phyloP scores from a whole-genome alignment of 2,888 invertebrate genomes.

The Cloeon dipterum region DNA sequence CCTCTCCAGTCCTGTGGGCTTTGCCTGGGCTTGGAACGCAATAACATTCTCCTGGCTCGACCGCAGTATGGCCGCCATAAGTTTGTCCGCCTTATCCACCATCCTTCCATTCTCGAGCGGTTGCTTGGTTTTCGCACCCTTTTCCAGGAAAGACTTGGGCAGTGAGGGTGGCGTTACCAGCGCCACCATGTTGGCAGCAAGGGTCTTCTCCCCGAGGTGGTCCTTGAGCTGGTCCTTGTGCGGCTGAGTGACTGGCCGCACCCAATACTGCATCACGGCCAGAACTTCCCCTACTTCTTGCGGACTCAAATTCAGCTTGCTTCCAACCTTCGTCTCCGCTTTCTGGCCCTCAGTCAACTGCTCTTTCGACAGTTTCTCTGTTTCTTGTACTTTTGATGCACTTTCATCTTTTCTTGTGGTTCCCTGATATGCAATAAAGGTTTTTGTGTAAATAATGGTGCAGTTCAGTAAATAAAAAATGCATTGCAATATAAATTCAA shows the following conservation, averaged over 20 bases:
- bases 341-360: constrained; percentile 5
- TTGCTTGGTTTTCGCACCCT: constrained; percentile 13
- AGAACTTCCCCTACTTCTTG: constrained; percentile 20
- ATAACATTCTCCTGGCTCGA: constrained; percentile 20
- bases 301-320: constrained; percentile 16
- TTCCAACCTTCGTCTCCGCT: constrained; percentile 9
- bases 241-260: not conserved
- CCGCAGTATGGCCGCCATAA: constrained; percentile 30
- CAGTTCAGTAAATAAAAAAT: too few relatives aligned
- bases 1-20: not conserved
- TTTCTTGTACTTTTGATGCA: constrained; percentile 10
- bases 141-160: not conserved
- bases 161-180: not conserved
- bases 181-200: not conserved
- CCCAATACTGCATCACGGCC: constrained; percentile 15
- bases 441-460: too few relatives aligned
- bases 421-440: too few relatives aligned
- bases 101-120: constrained; percentile 13
- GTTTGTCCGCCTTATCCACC: constrained; percentile 25
- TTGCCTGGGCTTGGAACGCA: not conserved
- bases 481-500: too few relatives aligned
- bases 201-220: not conserved
- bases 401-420: constrained; percentile 11
- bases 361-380: constrained; percentile 9
- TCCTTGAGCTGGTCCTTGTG: not conserved